Conservation (phyloP, 2,888 invertebrate genomes). For the Autographa gamma region DNA sequence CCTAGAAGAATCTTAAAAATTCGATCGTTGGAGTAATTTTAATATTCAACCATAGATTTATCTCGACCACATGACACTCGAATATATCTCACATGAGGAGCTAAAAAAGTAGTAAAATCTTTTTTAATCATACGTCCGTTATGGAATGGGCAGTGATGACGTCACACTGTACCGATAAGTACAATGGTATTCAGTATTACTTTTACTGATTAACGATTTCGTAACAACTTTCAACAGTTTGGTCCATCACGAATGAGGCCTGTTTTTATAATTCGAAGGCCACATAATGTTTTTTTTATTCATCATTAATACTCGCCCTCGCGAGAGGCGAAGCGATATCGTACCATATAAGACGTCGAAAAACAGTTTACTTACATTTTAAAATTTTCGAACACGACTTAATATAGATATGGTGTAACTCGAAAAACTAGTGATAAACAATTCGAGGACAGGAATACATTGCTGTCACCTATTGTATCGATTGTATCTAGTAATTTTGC, state of each 20-base stretch:
- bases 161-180: slow-evolving; percentile 52
- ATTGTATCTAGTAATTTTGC: slow-evolving; percentile 50
- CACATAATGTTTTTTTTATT: slow-evolving; percentile 27
- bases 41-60: slow-evolving; percentile 38
- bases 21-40: slow-evolving; percentile 30
- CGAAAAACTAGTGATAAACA: slow-evolving; percentile 32
- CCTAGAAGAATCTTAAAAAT: slow-evolving; percentile 48
- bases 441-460: slow-evolving; percentile 42
- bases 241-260: slow-evolving; percentile 40
- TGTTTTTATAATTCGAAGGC: slow-evolving; percentile 40
- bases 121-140: slow-evolving; percentile 49
- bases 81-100: slow-evolving; percentile 43
- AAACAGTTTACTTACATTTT: slow-evolving; percentile 52
- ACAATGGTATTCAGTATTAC: slow-evolving; percentile 48
- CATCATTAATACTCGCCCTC: slow-evolving; percentile 49
- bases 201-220: slow-evolving; percentile 50
- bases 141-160: slow-evolving; percentile 49
- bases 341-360: slow-evolving; percentile 46
- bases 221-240: slow-evolving; percentile 46
- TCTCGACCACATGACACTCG: slow-evolving; percentile 40
- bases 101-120: slow-evolving; percentile 34
- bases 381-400: slow-evolving; percentile 42
- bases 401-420: slow-evolving; percentile 43
- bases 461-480: slow-evolving; percentile 46
- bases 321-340: slow-evolving; percentile 27